Base-by-base conservation (phyloP, 2,888 invertebrate species). In the Acleris laterana region DNA sequence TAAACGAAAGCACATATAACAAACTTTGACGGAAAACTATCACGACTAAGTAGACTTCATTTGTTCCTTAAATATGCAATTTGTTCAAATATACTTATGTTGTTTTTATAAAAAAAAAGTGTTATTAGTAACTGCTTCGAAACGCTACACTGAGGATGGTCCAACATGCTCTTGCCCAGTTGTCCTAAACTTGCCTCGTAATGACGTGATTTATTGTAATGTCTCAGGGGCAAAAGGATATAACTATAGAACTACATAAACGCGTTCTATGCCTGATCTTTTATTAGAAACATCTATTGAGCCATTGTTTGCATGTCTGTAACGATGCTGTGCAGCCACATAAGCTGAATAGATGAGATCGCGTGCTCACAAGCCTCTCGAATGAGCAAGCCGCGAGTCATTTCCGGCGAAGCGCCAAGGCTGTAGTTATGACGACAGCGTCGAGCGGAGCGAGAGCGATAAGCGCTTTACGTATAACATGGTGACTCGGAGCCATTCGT, bases 341-440 rank as follows among this genome's bases (percentile, higher is more conserved):
- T 68, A 74, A 68, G 69, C 76, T 74, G 72, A 72, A 77, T 77
- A 78, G 77, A 77, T 74, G 75, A 70, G 79, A 79, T 84, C 83
- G 82, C 84, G 84, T 82, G 84, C 81, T 74, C 70, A 79, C 79
- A 76, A 83, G 82, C 81, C 81, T 69, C 74, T 78, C 72, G 71
- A 83, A 82, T 84, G 85, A 87, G 82, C 82, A 78, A 84, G 76
- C 72, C 81, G 72, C 86, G 72, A 89, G 87, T 87, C 88, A 91
- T 90, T 91, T 91, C 91, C 90, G 89, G 89, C 80, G 83, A 57
- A 20, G 38, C 65, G 52, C 50, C 46, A 63, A 57, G n/a, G 58
- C 28, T 13, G 22, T 22, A 42, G 16, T 42, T n/a, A n/a, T 13
- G 20, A 11, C 17, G 9, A 6, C 28, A 19, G 25, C 46, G 48